Percentiles rank a stretch among this genome's conserved stretches.
These are phyloP conservation scores for Smutsia gigantea DNA, from an alignment of 2,797 vertebrate genomes.

Conservation along the genomic window DNA sequence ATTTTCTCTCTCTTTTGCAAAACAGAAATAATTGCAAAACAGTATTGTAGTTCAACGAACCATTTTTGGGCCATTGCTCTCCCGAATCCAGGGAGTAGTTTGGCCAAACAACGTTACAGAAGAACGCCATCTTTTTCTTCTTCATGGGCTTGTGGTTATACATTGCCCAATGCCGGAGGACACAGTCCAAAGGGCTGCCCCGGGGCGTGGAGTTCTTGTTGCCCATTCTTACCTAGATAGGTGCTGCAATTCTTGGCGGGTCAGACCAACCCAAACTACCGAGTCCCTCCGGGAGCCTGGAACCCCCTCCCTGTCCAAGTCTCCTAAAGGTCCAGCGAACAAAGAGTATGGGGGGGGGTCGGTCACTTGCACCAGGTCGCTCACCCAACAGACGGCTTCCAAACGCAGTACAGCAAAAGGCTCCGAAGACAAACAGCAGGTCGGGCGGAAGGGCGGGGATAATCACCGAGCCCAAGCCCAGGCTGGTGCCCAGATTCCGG, in stretches of 20 bases:
- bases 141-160: background rate
- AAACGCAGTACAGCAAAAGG: background rate
- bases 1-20: background rate
- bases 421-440: too few species aligned
- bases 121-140: background rate
- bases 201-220: background rate
- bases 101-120: background rate
- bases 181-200: background rate
- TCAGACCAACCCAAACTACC: background rate
- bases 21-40: background rate
- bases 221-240: background rate
- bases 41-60: background rate
- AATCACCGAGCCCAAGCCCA: too few species aligned
- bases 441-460: too few species aligned
- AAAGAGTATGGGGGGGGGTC: background rate
- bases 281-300: background rate
- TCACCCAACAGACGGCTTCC: background rate
- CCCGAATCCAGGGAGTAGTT: background rate
- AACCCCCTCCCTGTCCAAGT: background rate
- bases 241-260: background rate
- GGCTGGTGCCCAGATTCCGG: too few species aligned
- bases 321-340: background rate
- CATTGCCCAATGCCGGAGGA: background rate
- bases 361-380: background rate
- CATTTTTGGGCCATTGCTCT: background rate